Evolutionary conservation across 2,113 vertebrate species (phyloP).

Genomic region (Manacus vitellinus): DNA sequence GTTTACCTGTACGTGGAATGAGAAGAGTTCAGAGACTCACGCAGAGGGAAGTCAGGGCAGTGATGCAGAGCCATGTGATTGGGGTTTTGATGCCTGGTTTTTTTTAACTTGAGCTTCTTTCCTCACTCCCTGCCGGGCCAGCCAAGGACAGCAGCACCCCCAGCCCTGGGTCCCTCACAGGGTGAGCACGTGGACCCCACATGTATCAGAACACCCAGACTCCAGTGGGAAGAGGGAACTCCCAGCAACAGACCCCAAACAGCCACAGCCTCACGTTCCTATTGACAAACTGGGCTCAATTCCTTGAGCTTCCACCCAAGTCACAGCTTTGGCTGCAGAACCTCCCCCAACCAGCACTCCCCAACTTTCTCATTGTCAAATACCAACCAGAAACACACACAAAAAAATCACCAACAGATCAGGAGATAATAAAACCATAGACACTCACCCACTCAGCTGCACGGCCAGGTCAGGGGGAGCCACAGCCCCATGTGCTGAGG

Average conservation of each 20-base stretch:
- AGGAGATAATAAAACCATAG: background rate
- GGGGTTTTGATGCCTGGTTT: background rate
- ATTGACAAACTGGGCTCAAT: accelerated
- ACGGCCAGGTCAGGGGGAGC: accelerated
- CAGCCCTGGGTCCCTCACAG: background rate
- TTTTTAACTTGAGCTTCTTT: background rate
- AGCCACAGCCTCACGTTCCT: accelerated
- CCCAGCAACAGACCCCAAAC: accelerated
- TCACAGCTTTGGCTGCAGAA: background rate
- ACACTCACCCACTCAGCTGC: accelerated
- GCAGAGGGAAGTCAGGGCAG: background rate
- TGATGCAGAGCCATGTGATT: background rate
- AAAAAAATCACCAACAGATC: accelerated
- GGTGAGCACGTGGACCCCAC: accelerated
- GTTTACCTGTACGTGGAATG: accelerated
- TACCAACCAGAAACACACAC: background rate
- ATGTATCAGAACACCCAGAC: accelerated
- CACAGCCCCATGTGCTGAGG: accelerated
- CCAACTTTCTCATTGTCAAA: accelerated
- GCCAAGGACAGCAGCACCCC: accelerated
- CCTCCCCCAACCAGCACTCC: background rate
- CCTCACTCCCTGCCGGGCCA: background rate
- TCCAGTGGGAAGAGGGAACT: background rate
- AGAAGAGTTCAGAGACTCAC: background rate
- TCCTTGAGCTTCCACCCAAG: background rate